Evolutionary conservation across 2,888 invertebrate genomes (phyloP).

Genomic region (Drosophila macrospina): DNA sequence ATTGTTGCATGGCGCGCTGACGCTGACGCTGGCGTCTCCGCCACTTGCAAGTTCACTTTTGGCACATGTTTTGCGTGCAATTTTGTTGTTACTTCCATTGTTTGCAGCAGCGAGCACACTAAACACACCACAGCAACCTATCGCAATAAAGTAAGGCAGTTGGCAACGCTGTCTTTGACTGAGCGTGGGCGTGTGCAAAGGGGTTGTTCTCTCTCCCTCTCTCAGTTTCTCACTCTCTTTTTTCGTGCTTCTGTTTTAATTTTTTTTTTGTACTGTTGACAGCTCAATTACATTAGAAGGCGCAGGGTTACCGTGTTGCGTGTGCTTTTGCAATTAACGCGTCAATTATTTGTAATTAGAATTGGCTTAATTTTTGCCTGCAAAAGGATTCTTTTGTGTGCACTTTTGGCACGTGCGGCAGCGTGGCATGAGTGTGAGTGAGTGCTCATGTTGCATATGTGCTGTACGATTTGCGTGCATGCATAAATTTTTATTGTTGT

Average conservation of each 20-base stretch:
- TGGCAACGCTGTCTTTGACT: conserved; percentile 44
- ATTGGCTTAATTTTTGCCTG: conserved; percentile 63
- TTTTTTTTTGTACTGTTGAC: conserved; percentile 51
- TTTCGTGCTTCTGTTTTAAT: conserved; percentile 16
- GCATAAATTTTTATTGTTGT: conserved; percentile 67
- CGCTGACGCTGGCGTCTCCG: conserved; percentile 38
- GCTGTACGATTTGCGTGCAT: conserved; percentile 62
- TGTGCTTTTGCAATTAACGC: conserved; percentile 69
- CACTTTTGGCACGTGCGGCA: conserved; percentile 68
- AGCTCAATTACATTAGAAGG: conserved; percentile 73
- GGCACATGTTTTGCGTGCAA: conserved; percentile 56
- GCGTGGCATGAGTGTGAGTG: neutral
- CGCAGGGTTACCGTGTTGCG: conserved; percentile 43
- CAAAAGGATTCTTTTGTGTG: conserved; percentile 54
- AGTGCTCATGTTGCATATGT: conserved; percentile 34
- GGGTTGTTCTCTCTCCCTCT: conserved; percentile 16
- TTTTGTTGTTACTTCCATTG: conserved; percentile 5
- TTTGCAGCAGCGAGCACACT: conserved; percentile 1
- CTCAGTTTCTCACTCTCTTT: neutral
- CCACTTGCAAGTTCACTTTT: conserved; percentile 45
- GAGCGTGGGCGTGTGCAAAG: conserved; percentile 24
- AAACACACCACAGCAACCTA: conserved; percentile 31
- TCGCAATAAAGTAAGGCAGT: conserved; percentile 32
- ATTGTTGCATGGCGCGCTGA: conserved; percentile 72
- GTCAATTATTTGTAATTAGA: conserved; percentile 78